Evolutionary conservation across 2,888 invertebrate species (phyloP), one percentile per base, ranked within the genome.

Genomic region (Mythimna pallens): DNA sequence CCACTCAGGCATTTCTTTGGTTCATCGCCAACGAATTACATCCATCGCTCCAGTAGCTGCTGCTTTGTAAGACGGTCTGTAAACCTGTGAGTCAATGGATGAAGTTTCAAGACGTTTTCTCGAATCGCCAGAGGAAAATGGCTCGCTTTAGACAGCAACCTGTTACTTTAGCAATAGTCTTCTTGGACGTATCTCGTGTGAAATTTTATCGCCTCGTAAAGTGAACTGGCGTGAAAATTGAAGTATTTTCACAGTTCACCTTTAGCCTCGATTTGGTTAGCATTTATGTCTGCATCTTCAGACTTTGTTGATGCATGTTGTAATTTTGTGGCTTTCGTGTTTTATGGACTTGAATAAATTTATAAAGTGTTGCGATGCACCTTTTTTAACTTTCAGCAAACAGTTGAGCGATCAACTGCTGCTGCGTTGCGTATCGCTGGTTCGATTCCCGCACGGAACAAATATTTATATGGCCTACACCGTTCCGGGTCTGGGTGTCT

Each of bases 161-260:
- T 85, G 85, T 85, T 85, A 86, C 82, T 64, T 71, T 69, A 20
- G 72, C 75, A 78, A 78, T 79, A 69, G 66, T 80, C 78, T 76
- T 80, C 78, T 74, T n/a, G 52, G 52, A 79, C 68, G 69, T 59
- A 84, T 78, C 72, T 77, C 70, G 64, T 73, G 78, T 68, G 78
- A 73, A 84, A 78, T 85, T 86, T 82, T 86, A 85, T 85, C 81
- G 74, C 79, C 79, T 85, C 85, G 76, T 85, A 86, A 86, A 86
- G 65, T 22, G 73, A 80, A 69, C 68, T 80, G 78, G 72, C 77
- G 79, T 84, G 83, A 70, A 83, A 76, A 80, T 80, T 66, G 34
- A 75, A 81, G 76, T 76, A 70, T 84, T 78, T 78, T 65, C 73
- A 62, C 62, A 75, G 71, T 65, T 86, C 76, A 83, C 75, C 73